Evolutionary conservation across 2,888 invertebrate genomes (phyloP), one percentile per base, ranked within the genome.

Genomic region (Zygogramma bicolorata): DNA sequence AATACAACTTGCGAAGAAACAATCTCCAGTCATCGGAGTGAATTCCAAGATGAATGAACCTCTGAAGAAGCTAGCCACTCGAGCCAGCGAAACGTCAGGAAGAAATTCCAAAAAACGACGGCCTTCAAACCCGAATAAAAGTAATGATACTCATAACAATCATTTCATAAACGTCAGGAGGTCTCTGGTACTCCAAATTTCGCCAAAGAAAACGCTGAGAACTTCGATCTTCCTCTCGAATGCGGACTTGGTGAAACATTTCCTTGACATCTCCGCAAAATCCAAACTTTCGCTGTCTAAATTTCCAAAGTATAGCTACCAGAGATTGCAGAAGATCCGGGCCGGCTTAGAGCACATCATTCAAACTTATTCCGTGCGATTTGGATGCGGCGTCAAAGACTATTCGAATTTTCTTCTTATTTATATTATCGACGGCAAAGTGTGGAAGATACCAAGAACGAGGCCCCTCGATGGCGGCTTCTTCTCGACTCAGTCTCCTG

Each of bases 241-340:
- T 42, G 18, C 18, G 18, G 8, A 62, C 42, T 20, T 40, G 42
- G 59, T 72, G 68, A 18, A 69, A 68, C 10, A 62, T 42, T 22
- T 62, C 42, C 20, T n/a, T n/a, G n/a, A n/a, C n/a, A n/a, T n/a
- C n/a, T n/a, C n/a, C n/a, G n/a, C n/a, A n/a, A 18, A 62, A 62
- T 40, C 20, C 62, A 13, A 40, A 40, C 13, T 15, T 15, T 40
- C 40, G 2, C 20, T 25, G 38, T 20, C 62, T 3, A 40, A 62
- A 62, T 40, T 38, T 62, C 40, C 18, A 40, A 13, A 62, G 25
- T 1, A 62, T 40, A 2, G 20, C 20, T 10, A 62, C 38, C 8
- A 62, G 6, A 8, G 62, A 42, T 22, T 20, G 38, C 7, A 62
- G 40, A 8, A 38, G n/a, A 22, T 62, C 62, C 20, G 62, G 62